Base-by-base conservation (phyloP, 53 echinoderm and acorn worm species). In the Holothuria scabra region DNA sequence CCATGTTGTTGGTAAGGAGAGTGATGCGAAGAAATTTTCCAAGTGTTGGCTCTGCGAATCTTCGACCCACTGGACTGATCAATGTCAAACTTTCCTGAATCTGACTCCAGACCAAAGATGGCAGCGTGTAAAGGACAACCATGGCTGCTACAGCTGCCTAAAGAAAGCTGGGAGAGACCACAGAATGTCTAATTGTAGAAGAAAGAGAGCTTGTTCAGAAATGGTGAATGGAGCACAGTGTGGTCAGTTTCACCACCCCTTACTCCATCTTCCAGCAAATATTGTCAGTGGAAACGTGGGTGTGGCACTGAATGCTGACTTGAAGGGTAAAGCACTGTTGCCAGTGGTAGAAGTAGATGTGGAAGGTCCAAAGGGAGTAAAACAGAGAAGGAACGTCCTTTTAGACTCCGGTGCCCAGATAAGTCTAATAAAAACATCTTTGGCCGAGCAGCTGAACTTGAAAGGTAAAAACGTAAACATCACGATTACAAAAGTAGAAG, bases 61-160 rank as follows among this genome's bases (percentile, higher is more conserved):
- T 48, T 48, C 12, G 1, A 5, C 7, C 48, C 48, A 48, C 48
- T 5, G 14, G 14, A 48, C 48, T 48, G 48, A 48, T 48, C 10
- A 48, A 48, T 12, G 48, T 13, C 48, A 12, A 48, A 48, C 48
- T 10, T 48, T 48, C 12, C 14, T 48, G 14, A 48, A 48, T 12
- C 1, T 48, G 48, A 48, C 48, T 48, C 48, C 48, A 12, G 48
- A 1, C 12, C 48, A 10, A 48, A 1, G 48, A 1, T 48, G 48
- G 14, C 12, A 48, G 48, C 48, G 1, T 1, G 10, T 10, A 48
- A 48, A 48, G 10, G 10, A 48, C 48, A 48, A 48, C 14, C 48
- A 48, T 35, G 91, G 84, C 2, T 93, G 91, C 56, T 93, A 82
- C 81, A 86, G 89, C 59, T 93, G 93, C 76, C 87, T 93, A 14